Base-by-base conservation (phyloP, 2,888 invertebrate genomes). In the Sminthurinus aureus region DNA sequence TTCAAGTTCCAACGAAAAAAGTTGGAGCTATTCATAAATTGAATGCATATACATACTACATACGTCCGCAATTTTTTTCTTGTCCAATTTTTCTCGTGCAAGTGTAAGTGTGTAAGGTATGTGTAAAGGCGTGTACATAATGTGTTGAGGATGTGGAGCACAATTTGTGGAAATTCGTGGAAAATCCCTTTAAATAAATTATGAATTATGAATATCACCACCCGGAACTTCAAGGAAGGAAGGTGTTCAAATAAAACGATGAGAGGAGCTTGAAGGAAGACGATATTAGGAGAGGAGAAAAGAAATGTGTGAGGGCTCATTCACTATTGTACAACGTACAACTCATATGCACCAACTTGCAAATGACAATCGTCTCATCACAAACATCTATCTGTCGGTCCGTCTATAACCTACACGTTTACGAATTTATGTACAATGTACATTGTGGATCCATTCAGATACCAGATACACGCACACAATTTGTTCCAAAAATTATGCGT, bases 401-500 rank as follows among this genome's bases (percentile, higher is more conserved):
- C 9, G 3, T 64, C 64, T 64, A 64, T 64, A 64, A 15, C n/a
- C 64, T 64, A 64, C 9, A 64, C n/a, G 6, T 38, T 1, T 38
- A 38, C 6, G n/a, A n/a, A 38, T 38, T 6, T 38, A 38, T 38
- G 9, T 64, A n/a, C 15, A n/a, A 64, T 64, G n/a, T 18, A 64
- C 3, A 64, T 13, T 64, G 13, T 64, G 64, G 9, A 9, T 58
- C 58, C 15, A 12, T 58, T 12, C 15, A 58, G 58, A 58, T 12
- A 12, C 15, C n/a, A n/a, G n/a, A n/a, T n/a, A 66, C 15, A 15
- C 9, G 1, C 22, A 71, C 71, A 71, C 71, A 13, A 26, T 71
- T 77, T 77, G 50, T n/a, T 18, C 77, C 77, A 22, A 79, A 78
- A 79, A 79, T 67, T 79, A 67, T 67, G 67, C 79, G 58, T 79